Evolutionary conservation across 1,140 invertebrate genomes (phyloP), one percentile per base, ranked within the genome.

Genomic region (Hylaeus anthracinus): DNA sequence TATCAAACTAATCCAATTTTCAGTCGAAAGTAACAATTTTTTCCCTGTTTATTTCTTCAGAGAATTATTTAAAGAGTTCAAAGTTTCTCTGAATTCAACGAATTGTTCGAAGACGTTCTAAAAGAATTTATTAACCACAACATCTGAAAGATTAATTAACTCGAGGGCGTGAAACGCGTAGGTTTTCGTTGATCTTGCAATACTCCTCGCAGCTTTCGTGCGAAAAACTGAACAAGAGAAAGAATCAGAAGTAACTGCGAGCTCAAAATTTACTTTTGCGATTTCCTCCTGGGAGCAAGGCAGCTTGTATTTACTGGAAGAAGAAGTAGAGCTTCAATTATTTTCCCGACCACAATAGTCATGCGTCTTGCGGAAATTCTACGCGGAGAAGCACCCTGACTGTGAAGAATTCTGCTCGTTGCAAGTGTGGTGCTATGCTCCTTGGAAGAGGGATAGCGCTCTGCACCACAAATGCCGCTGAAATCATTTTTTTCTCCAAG

Each of bases 281-380:
- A 79, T 61, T 79, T 79, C 77, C 70, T 73, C 43, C 37, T 0
- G 26, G 51, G 26, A 26, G 48, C 3, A 9, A 12, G 15, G 60
- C 12, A 70, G 77, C 61, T 51, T 79, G 45, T 73, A 73, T 73
- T 72, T 73, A 73, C 60, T 48, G 43, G 69, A 69, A 39, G 43
- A 65, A 56, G 51, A 65, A 61, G 61, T 79, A 67, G 79, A 75
- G 53, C 72, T 81, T 75, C 79, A 81, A 81, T 81, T 81, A 81
- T 75, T 81, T 75, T 75, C 65, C 72, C 39, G 45, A 72, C 64
- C 65, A 71, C 79, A 81, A 81, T 75, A 81, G 72, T 63, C 70
- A 15, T 65, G 77, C 77, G 70, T 79, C 77, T 79, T 73, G 58
- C 51, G 51, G 61, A 73, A 79, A 79, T 65, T 79, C 77, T 70